Conservation (phyloP, 2,113 vertebrate species). For the Nannospalax galili region DNA sequence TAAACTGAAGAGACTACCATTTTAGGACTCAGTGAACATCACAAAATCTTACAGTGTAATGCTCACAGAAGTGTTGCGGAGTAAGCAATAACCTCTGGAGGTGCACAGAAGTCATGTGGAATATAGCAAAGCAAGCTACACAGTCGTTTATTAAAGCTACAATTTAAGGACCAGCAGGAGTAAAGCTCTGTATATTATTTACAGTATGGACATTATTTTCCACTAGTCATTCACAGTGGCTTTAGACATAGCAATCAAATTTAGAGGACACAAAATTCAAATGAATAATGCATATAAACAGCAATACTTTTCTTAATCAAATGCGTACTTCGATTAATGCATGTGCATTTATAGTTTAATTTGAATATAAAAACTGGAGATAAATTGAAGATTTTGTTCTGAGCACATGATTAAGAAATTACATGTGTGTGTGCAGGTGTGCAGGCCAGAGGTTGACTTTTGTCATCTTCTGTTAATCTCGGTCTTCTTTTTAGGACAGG, state of each 20-base stretch:
- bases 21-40: conserved; percentile 31
- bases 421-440: too few species aligned
- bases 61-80: conserved; percentile 6
- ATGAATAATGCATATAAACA: neutral
- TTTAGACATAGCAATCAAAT: neutral
- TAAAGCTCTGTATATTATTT: neutral
- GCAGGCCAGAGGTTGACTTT: neutral
- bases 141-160: conserved; percentile 20
- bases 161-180: neutral
- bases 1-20: conserved; percentile 48
- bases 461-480: neutral
- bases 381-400: neutral
- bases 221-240: neutral
- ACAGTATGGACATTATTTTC: neutral
- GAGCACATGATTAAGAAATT: neutral
- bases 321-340: neutral
- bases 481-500: neutral
- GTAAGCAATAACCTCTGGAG: neutral
- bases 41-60: conserved; percentile 7
- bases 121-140: neutral
- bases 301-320: neutral
- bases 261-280: neutral
- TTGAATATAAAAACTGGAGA: neutral
- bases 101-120: conserved; percentile 38
- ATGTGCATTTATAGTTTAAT: neutral